Base-by-base conservation (phyloP, 2,888 invertebrate species). In the Cephonodes hylas region DNA sequence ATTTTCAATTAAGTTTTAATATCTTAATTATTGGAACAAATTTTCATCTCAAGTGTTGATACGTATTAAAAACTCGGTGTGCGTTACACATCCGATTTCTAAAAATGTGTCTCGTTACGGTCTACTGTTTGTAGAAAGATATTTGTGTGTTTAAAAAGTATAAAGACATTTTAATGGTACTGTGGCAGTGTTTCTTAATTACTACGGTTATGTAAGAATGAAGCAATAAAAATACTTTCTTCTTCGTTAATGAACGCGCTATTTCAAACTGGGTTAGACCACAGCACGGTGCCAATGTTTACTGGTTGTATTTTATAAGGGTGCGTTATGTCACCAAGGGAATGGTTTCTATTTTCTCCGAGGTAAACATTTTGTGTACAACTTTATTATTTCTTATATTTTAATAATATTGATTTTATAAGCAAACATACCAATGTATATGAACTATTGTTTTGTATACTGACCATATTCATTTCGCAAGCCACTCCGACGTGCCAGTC, bases 391-490 rank as follows among this genome's bases (percentile, higher is more conserved):
- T 27, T 8, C 10, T 8, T 25, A 3, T 38, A 3, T n/a, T 31
- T 6, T 1, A 31, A 6, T 31, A n/a, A 38, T n/a, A 38, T 38
- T 38, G n/a, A 3, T n/a, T 3, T 38, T 3, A 3, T 13, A 38
- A 38, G 8, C 20, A 8, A 20, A 18, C 18, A 13, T 23, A 44
- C n/a, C 13, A 1, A 23, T 5, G n/a, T 22, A 27, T 48, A n/a
- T 2, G 3, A 7, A 25, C 3, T 15, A 20, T 25, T 15, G 25
- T n/a, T 8, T 1, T 0, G 15, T 23, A 10, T n/a, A 63, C 74
- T 68, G 64, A 96, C 94, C 80, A 94, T 93, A 70, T 95, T 94
- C 82, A 96, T 93, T 80, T 96, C 95, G 79, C 96, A 96, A 44
- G 91, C 83, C 62, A 89, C 79, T 10, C 93, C 93, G 7, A 91